Conservation (phyloP, 2,797 vertebrate genomes). For the Enteromius paludinosus region DNA sequence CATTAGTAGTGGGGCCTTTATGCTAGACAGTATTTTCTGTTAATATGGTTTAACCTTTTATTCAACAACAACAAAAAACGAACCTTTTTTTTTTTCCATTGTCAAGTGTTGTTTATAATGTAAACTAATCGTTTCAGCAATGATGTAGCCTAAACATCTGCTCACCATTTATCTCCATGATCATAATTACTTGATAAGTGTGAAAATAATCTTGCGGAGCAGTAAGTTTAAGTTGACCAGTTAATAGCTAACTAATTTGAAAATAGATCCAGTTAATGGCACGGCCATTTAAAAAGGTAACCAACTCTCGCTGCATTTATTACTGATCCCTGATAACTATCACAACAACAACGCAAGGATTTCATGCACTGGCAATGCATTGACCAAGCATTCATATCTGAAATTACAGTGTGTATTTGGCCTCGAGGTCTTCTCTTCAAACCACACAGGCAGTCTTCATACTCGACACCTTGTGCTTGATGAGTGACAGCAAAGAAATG, state of each 20-base stretch:
- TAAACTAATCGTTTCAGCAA: background rate
- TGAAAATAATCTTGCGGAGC: background rate
- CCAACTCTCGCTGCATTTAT: background rate
- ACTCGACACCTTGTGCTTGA: background rate
- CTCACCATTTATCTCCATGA: background rate
- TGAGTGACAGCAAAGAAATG: background rate
- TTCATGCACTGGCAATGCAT: background rate
- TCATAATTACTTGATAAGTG: background rate
- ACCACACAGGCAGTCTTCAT: background rate
- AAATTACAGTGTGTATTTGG: background rate
- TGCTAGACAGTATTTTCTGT: background rate
- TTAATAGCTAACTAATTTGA: background rate
- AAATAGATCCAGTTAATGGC: background rate
- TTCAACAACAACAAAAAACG: background rate
- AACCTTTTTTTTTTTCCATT: background rate
- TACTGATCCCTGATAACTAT: background rate
- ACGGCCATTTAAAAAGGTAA: background rate
- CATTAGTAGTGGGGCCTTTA: background rate
- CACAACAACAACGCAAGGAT: background rate
- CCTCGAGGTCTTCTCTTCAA: background rate
- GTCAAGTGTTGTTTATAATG: background rate
- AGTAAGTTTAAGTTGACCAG: background rate
- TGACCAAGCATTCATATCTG: background rate
- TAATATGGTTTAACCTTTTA: background rate
- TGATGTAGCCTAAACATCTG: background rate